Evolutionary conservation across 2,888 invertebrate genomes (phyloP), one percentile per base, ranked within the genome.

Genomic region (Lysandra bellargus): DNA sequence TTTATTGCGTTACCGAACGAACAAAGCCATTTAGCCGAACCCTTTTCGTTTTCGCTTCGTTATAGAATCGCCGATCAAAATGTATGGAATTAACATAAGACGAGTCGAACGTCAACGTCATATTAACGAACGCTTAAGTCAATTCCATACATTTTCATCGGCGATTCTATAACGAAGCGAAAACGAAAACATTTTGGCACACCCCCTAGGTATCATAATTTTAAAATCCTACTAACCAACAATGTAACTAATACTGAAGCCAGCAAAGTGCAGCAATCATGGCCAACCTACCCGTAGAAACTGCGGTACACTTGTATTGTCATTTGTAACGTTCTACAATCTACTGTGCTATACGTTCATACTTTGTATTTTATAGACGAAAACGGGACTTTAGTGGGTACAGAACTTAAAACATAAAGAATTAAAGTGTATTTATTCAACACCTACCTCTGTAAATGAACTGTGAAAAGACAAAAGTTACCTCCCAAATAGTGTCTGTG

Each of bases 241-340:
- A 5, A 17, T 69, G 69, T 69, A 64, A 74, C 14, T 64, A 76
- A 30, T 30, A 49, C 37, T 44, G 30, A 76, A 57, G 74, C 73
- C 57, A 1, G 12, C 33, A 12, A 60, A 57, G 33, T 73, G 30
- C 17, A 37, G 69, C 9, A 74, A 76, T 76, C 76, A 76, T 87
- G 86, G 87, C 84, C 81, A 85, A 84, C 84, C 83, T 85, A 84
- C 84, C 82, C 86, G 85, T 88, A 89, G 89, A 89, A 90, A 89
- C 85, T 83, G 85, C 85, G 85, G 84, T 83, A 84, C 30, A 57
- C 14, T 53, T 53, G 57, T 53, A 76, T 57, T 76, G 57, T 57
- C 49, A 17, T 14, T 76, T 57, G 33, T 30, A 75, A 44, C 75
- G 49, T 49, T 33, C 30, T 57, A 44, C 75, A 30, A 30, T 33